Conservation (phyloP, 1,140 invertebrate genomes). For the Aphidius gifuensis region DNA sequence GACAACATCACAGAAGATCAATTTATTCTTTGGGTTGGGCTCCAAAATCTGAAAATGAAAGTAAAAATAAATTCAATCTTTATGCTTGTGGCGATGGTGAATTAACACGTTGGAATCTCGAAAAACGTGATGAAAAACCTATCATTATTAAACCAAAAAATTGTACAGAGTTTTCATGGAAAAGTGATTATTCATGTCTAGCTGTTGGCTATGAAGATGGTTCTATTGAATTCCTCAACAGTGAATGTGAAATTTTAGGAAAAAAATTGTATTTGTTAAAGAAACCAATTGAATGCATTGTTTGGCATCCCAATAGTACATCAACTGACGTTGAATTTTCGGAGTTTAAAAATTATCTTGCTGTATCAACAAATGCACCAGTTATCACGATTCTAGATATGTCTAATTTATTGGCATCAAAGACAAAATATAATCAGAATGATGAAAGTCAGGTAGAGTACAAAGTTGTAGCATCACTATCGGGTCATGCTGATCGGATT, state of each 20-base stretch:
- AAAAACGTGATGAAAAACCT: slow-evolving; percentile 39
- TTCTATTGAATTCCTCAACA: slow-evolving; percentile 39
- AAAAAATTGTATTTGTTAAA: slow-evolving; percentile 39
- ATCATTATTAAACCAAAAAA: slow-evolving; percentile 37
- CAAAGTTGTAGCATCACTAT: slow-evolving; percentile 55
- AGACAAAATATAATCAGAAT: background rate
- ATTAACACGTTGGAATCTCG: slow-evolving; percentile 53
- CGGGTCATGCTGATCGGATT: slow-evolving; percentile 61
- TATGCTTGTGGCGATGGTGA: slow-evolving; percentile 56
- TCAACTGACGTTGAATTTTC: slow-evolving; percentile 58
- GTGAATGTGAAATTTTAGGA: slow-evolving; percentile 31
- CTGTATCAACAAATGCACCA: slow-evolving; percentile 59
- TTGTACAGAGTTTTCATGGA: slow-evolving; percentile 63
- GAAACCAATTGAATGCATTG: slow-evolving; percentile 63
- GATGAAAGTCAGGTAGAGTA: slow-evolving; percentile 37
- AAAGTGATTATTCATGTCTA: slow-evolving; percentile 59
- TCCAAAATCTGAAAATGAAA: slow-evolving; percentile 32
- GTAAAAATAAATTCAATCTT: slow-evolving; percentile 41
- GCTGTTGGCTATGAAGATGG: slow-evolving; percentile 64
- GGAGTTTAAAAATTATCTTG: slow-evolving; percentile 62
- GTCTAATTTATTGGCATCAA: slow-evolving; percentile 25
- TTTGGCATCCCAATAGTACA: slow-evolving; percentile 71
- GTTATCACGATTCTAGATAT: slow-evolving; percentile 60
- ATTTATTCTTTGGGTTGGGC: slow-evolving; percentile 54
- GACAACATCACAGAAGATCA: slow-evolving; percentile 44